These are phyloP conservation scores for Argyra leucocephala DNA, from an alignment of 2,888 invertebrate genomes.

Conservation along the genomic window DNA sequence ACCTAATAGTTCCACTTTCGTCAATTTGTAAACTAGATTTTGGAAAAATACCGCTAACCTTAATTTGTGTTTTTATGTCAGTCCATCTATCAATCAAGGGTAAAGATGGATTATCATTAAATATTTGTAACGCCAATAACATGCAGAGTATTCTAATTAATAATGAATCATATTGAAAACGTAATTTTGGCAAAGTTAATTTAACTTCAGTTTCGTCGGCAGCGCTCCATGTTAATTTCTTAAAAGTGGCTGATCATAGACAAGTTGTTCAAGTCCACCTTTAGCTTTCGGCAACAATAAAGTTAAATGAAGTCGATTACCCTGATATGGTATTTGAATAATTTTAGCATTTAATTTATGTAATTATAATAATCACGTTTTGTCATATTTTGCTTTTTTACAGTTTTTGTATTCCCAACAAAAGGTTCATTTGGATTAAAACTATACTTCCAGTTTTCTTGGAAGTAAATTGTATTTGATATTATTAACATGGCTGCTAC, in stretches of 20 bases:
- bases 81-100: constrained; percentile 57
- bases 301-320: constrained; percentile 63
- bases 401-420: constrained; percentile 41
- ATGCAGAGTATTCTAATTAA: constrained; percentile 49
- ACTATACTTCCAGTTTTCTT: constrained; percentile 63
- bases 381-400: constrained; percentile 59
- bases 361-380: constrained; percentile 55
- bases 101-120: constrained; percentile 59
- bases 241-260: constrained; percentile 48
- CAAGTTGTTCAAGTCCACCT: constrained; percentile 52
- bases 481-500: constrained; percentile 58
- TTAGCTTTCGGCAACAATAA: constrained; percentile 58
- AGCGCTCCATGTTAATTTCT: constrained; percentile 51
- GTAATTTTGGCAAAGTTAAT: constrained; percentile 63
- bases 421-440: constrained; percentile 48
- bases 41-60: constrained; percentile 53
- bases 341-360: constrained; percentile 58
- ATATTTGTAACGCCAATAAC: constrained; percentile 56
- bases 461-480: constrained; percentile 70
- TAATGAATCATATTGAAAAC: constrained; percentile 58
- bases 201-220: constrained; percentile 49
- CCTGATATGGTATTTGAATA: constrained; percentile 65
- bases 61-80: no score
- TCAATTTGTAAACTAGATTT: constrained; percentile 67
- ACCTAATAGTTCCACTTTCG: constrained; percentile 63